phyloP scores from a whole-genome alignment of 2,113 vertebrate species.

The Takifugu flavidus region DNA sequence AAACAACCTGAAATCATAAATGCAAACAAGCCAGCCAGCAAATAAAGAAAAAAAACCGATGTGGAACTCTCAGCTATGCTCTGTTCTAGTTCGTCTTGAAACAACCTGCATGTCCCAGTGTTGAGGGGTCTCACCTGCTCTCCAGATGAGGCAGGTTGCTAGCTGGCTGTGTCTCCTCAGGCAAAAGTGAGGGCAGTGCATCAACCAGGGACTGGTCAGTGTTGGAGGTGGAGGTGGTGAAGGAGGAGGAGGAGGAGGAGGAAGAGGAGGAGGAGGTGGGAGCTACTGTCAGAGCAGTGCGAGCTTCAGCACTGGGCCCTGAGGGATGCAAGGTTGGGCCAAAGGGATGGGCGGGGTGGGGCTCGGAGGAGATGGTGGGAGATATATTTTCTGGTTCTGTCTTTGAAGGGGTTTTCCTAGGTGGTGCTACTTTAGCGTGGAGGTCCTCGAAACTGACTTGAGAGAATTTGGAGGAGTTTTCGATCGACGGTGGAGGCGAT shows the following conservation, averaged over 20 bases:
- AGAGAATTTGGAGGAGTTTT: neutral
- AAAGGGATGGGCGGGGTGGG: conserved; percentile 48
- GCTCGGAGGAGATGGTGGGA: conserved; percentile 62
- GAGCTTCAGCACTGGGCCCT: conserved; percentile 54
- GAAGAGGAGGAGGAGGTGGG: conserved; percentile 55
- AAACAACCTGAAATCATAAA: conserved; percentile 17
- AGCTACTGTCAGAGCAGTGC: conserved; percentile 60
- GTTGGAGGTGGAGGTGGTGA: conserved; percentile 68
- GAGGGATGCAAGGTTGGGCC: conserved; percentile 61
- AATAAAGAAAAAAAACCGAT: conserved; percentile 2
- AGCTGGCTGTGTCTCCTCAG: conserved; percentile 89
- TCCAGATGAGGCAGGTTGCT: conserved; percentile 78
- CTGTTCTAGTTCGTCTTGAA: conserved; percentile 15
- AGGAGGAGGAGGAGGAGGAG: conserved; percentile 54
- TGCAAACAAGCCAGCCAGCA: conserved; percentile 28
- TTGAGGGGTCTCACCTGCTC: conserved; percentile 87
- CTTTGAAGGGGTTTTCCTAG: conserved; percentile 39
- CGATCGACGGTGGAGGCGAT: too few relatives aligned
- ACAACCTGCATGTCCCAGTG: conserved; percentile 43
- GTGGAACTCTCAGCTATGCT: conserved; percentile 18
- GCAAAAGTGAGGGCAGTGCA: conserved; percentile 85
- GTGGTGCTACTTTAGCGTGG: conserved; percentile 69
- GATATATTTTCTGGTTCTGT: conserved; percentile 60
- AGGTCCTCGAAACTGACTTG: conserved; percentile 67
- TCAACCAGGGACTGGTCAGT: conserved; percentile 70